Conservation (phyloP, 2,113 vertebrate species). For the Panthera tigris region DNA sequence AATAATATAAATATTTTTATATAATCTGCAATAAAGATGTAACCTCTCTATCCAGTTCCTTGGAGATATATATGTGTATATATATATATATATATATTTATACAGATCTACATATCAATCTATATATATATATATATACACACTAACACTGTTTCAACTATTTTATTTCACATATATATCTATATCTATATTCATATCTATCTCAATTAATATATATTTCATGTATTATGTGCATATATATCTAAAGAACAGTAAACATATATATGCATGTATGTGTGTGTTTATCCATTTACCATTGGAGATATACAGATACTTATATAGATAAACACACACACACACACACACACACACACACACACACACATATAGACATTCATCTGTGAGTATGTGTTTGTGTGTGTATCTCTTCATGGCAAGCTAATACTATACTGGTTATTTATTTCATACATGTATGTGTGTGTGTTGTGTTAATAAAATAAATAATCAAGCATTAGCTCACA, state of each 20-base stretch:
- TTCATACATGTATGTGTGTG: neutral
- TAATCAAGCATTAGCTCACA: neutral
- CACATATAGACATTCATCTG: neutral
- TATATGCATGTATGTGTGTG: neutral
- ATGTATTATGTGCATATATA: neutral
- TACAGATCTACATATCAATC: neutral
- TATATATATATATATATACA: neutral
- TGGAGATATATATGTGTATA: neutral
- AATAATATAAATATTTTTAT: neutral
- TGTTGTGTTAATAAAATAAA: neutral
- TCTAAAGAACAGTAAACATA: neutral
- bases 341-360: too few species aligned
- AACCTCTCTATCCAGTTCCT: neutral
- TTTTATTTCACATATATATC: neutral
- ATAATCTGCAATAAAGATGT: neutral
- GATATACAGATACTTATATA: too few species aligned
- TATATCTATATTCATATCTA: neutral
- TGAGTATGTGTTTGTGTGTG: neutral
- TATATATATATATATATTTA: neutral
- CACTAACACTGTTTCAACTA: neutral
- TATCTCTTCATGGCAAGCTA: neutral
- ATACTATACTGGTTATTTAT: neutral
- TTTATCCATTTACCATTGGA: neutral
- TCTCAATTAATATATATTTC: neutral
- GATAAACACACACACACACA: too few species aligned